phyloP scores from a whole-genome alignment of 1,140 invertebrate species.

The Sinella curviseta region DNA sequence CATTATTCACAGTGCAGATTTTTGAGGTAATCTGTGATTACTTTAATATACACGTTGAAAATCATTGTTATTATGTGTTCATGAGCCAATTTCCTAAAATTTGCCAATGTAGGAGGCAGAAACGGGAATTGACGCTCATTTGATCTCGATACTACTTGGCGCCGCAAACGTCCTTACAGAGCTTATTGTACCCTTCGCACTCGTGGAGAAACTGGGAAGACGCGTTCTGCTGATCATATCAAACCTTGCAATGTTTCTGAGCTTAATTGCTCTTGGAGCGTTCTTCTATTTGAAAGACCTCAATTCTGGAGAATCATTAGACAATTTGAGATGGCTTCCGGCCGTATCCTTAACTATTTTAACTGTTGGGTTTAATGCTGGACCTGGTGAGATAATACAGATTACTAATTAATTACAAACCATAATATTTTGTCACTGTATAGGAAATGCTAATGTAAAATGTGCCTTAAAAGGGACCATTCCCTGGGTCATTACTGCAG shows the following conservation, averaged over 20 bases:
- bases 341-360: constrained; percentile 70
- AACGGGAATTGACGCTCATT: constrained; percentile 36
- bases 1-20: constrained; percentile 70
- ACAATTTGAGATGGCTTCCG: constrained; percentile 65
- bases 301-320: background rate
- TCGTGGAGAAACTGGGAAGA: constrained; percentile 70
- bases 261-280: constrained; percentile 50
- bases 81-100: background rate
- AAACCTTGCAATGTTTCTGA: constrained; percentile 60
- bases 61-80: too few species aligned
- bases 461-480: too few species aligned
- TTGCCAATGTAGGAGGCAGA: constrained; percentile 17
- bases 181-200: constrained; percentile 60
- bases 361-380: constrained; percentile 72
- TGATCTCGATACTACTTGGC: constrained; percentile 34
- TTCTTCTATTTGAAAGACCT: constrained; percentile 50
- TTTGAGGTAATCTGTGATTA: constrained; percentile 56
- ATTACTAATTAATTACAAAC: too few species aligned
- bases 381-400: too few species aligned
- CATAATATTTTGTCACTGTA: too few species aligned
- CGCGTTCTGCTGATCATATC: constrained; percentile 69
- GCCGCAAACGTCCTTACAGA: constrained; percentile 66
- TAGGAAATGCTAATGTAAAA: too few species aligned
- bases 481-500: constrained; percentile 73
- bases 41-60: background rate